Evolutionary conservation across 1,140 invertebrate genomes (phyloP), one percentile per base, ranked within the genome.

Genomic region (Pemphigus obesinymphae): DNA sequence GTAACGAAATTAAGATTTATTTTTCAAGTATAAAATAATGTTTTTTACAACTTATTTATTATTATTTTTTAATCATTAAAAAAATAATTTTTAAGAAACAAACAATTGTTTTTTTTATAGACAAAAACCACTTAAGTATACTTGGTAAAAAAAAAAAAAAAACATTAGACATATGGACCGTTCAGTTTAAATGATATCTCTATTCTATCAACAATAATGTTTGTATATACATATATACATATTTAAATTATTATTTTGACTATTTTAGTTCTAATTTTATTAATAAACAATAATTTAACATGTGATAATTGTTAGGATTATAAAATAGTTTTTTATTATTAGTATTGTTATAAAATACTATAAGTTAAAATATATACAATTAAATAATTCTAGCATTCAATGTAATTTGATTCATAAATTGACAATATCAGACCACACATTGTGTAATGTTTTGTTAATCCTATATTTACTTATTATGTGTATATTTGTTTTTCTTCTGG

Each of bases 271-370:
- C 37, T 26, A 23, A 43, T 31, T 34, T 75, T 34, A 37, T n/a
- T 34, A 23, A n/a, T 20, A 43, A 48, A 73, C 17, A 75, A 37
- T 55, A 76, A 37, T 48, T 72, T 3, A 45, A 72, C 23, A 76
- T 76, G 73, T 76, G 73, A 76, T 76, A 76, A 76, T 76, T 76
- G 73, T 76, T 76, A 34, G 55, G n/a, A 76, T 48, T 48, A 48
- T 72, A 31, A 48, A 48, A 45, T 20, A 72, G 15, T 55, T 53
- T 76, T 75, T 53, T 76, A 11, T 55, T 31, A 50, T 53, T 76
- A 76, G 20, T 55, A 53, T 76, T 76, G 20, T 34, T 37, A 23
- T 55, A 37, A 50, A 48, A 34, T 73, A 75, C 13, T 72, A 45
- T 10, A 45, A 0, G 48, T 45, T 29, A 20, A 45, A 40, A 29